These are phyloP conservation scores for Enoplosus armatus DNA, from an alignment of 2,797 vertebrate species.

Conservation along the genomic window DNA sequence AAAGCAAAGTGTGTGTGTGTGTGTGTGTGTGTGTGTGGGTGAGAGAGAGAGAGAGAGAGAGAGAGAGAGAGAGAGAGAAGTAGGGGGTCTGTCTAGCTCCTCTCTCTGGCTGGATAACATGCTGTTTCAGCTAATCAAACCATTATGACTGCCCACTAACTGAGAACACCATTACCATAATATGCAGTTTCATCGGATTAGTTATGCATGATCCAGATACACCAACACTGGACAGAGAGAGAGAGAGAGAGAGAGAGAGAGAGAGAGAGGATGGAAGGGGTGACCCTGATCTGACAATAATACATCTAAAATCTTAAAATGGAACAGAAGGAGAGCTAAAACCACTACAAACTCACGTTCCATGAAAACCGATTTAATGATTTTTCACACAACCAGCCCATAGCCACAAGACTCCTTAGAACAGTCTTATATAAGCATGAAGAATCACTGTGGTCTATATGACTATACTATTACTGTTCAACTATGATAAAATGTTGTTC, in stretches of 20 bases:
- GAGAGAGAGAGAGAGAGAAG: background rate
- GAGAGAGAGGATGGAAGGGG: background rate
- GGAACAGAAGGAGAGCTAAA: background rate
- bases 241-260: background rate
- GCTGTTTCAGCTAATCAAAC: conserved; percentile 52
- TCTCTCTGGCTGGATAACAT: conserved; percentile 29
- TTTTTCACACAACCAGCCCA: background rate
- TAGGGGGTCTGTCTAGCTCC: conserved; percentile 6
- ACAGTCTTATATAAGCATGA: background rate
- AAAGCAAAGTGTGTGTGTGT: background rate
- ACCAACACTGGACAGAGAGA: background rate
- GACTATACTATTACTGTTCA: background rate
- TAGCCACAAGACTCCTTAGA: background rate
- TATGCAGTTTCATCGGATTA: conserved; percentile 55
- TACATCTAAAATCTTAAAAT: conserved; percentile 19
- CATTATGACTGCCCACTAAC: conserved; percentile 45
- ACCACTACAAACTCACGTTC: background rate
- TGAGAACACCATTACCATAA: conserved; percentile 52
- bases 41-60: too few species aligned
- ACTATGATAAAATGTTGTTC: background rate
- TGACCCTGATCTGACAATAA: conserved; percentile 33
- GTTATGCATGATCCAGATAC: conserved; percentile 47
- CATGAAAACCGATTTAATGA: too few species aligned
- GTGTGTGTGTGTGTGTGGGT: background rate
- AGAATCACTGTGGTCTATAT: background rate